Conservation (phyloP, 2,888 invertebrate genomes). For the Zaprionus obscuricornis region DNA sequence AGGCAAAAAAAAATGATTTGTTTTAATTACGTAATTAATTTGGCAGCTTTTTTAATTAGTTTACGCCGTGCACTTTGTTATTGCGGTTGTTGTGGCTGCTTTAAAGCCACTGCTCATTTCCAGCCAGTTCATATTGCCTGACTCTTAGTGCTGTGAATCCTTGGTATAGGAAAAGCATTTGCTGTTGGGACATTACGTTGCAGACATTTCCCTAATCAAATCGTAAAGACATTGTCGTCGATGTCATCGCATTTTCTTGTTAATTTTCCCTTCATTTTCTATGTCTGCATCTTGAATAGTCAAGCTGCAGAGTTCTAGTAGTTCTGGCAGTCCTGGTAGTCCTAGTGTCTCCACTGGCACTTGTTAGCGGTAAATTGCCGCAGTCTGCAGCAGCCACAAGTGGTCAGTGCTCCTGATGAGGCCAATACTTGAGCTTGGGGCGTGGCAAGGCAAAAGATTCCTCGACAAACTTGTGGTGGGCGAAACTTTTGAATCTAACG, state of each 20-base stretch:
- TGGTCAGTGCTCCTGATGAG: conserved; percentile 73
- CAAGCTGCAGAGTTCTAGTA: too few species aligned
- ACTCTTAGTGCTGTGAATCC: too few species aligned
- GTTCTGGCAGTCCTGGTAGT: too few species aligned
- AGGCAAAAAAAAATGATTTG: conserved; percentile 44
- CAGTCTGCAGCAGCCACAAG: conserved; percentile 71
- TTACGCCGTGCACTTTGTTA: conserved; percentile 35
- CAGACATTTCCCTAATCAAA: conserved; percentile 79
- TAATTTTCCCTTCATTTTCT: conserved; percentile 58
- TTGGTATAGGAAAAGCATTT: too few species aligned
- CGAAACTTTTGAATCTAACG: conserved; percentile 79
- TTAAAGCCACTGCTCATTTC: conserved; percentile 16
- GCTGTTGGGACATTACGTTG: conserved; percentile 14
- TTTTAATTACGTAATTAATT: conserved; percentile 73
- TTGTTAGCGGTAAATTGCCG: conserved; percentile 59
- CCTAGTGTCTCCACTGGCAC: conserved; percentile 26
- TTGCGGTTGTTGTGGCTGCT: conserved; percentile 30
- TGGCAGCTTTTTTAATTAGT: conserved; percentile 57
- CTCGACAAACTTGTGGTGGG: conserved; percentile 31
- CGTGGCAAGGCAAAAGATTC: conserved; percentile 25
- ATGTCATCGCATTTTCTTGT: conserved; percentile 67
- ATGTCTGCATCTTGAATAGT: conserved; percentile 36
- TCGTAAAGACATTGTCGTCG: conserved; percentile 59
- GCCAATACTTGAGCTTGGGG: conserved; percentile 57
- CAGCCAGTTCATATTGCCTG: too few species aligned